phyloP scores from a whole-genome alignment of 2,797 vertebrate species.

The Nyctibius grandis region DNA sequence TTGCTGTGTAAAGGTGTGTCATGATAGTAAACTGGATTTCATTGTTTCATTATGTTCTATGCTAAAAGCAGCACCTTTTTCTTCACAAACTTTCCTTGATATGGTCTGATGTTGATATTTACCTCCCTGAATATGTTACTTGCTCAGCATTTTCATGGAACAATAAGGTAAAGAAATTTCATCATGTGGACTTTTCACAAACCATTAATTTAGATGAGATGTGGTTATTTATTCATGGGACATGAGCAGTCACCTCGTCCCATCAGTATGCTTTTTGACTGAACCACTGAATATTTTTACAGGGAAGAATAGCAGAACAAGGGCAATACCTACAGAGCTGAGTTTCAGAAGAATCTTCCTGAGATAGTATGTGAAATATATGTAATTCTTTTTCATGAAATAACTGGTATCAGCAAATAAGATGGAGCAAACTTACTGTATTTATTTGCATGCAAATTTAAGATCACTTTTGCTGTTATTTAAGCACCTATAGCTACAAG shows the following conservation, averaged over 20 bases:
- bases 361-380: neutral
- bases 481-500: neutral
- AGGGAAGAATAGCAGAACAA: neutral
- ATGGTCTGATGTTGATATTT: neutral
- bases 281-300: neutral
- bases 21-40: neutral
- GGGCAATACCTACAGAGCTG: neutral
- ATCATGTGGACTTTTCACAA: neutral
- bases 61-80: neutral
- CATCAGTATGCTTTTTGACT: neutral
- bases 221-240: neutral
- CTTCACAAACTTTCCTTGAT: neutral
- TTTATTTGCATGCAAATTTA: neutral
- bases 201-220: neutral
- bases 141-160: neutral
- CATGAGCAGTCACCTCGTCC: neutral
- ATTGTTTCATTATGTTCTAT: neutral
- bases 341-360: neutral
- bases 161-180: neutral
- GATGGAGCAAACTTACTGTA: neutral
- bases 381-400: neutral
- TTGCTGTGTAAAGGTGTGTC: neutral
- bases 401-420: neutral
- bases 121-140: neutral
- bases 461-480: neutral